Evolutionary conservation across 1,140 invertebrate species (phyloP).

Genomic region (Plectrocnemia conspersa): DNA sequence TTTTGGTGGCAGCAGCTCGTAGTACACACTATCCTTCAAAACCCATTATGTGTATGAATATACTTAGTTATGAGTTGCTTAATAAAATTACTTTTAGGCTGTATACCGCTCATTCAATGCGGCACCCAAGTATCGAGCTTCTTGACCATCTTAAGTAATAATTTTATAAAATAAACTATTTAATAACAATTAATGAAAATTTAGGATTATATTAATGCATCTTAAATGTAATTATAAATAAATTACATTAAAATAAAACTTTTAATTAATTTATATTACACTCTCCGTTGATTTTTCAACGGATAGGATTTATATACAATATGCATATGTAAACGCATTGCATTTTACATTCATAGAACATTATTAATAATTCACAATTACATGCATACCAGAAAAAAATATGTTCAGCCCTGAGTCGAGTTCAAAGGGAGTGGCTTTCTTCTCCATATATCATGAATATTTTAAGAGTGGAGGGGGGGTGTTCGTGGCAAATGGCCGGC

Average conservation of each 20-base stretch:
- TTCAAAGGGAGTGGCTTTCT: conserved; percentile 16
- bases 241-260: too few relatives aligned
- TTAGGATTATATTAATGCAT: background rate
- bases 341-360: background rate
- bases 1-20: too few relatives aligned
- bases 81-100: background rate
- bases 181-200: background rate
- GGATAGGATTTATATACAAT: background rate
- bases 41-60: too few relatives aligned
- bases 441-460: conserved; percentile 27
- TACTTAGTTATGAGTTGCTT: too few relatives aligned
- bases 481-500: conserved; percentile 14
- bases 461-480: conserved; percentile 14
- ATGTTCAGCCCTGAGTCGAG: conserved; percentile 8
- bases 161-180: background rate
- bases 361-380: background rate
- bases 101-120: background rate
- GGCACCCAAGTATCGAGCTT: background rate
- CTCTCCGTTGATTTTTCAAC: too few relatives aligned
- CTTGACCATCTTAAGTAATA: background rate
- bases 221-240: background rate
- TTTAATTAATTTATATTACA: too few relatives aligned
- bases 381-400: background rate
- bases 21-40: too few relatives aligned
- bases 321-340: conserved; percentile 1